phyloP scores from a whole-genome alignment of 2,888 invertebrate genomes.

The Apotomis capreana region DNA sequence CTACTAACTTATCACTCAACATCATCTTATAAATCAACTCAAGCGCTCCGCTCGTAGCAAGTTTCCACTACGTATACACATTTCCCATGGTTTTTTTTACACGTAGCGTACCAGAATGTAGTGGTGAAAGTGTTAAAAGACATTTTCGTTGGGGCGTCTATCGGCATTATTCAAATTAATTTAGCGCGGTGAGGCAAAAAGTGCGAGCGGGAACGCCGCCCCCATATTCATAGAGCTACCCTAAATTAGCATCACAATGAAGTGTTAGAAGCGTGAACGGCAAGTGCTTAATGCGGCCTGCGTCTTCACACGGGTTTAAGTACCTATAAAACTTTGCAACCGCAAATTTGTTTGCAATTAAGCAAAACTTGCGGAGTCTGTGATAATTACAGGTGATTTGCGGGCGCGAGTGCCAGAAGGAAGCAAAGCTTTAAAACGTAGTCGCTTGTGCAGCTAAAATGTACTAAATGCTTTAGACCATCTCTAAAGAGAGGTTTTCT shows the following conservation, averaged over 20 bases:
- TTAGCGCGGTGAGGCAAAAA: conserved; percentile 80
- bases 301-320: conserved; percentile 75
- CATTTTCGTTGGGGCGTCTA: conserved; percentile 74
- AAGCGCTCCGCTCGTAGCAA: too few relatives aligned
- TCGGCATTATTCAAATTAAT: conserved; percentile 83
- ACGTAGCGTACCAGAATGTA: too few relatives aligned
- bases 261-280: conserved; percentile 75
- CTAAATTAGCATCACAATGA: conserved; percentile 83
- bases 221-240: conserved; percentile 80
- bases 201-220: conserved; percentile 72
- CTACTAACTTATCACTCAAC: too few relatives aligned
- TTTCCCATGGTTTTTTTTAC: too few relatives aligned
- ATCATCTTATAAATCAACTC: too few relatives aligned
- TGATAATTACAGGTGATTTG: conserved; percentile 57
- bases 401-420: conserved; percentile 14
- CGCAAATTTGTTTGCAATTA: conserved; percentile 69
- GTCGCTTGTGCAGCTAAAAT: conserved; percentile 28
- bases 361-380: conserved; percentile 51
- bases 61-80: too few relatives aligned
- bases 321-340: conserved; percentile 66
- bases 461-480: conserved; percentile 27
- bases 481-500: conserved; percentile 18
- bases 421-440: conserved; percentile 29
- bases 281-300: conserved; percentile 76
- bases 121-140: conserved; percentile 61